Percentiles rank a stretch among this genome's conserved stretches.
Evolutionary conservation across 2,113 vertebrate genomes (phyloP).

Genomic region (Lanius ludovicianus): DNA sequence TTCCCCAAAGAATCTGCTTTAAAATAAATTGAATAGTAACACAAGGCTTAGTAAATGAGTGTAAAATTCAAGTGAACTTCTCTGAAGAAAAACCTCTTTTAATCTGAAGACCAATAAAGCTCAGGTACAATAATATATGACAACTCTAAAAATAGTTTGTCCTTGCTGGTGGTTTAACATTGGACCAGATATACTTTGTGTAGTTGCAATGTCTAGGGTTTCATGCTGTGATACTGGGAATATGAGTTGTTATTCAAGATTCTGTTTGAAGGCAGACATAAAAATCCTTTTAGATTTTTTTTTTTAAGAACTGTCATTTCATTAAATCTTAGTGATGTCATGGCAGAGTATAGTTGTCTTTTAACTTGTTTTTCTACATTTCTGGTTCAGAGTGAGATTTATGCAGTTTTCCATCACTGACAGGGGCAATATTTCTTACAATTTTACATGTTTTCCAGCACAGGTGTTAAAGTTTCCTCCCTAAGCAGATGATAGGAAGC

Average conservation of each 20-base stretch:
- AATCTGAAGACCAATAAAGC: constrained; percentile 75
- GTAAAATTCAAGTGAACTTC: constrained; percentile 73
- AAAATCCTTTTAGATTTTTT: not conserved
- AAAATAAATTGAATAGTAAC: constrained; percentile 78
- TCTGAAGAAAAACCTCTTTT: constrained; percentile 71
- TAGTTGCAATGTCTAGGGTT: constrained; percentile 24
- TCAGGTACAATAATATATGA: constrained; percentile 61
- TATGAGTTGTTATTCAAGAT: not conserved
- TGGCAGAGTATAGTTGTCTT: not conserved
- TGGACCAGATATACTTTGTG: constrained; percentile 26
- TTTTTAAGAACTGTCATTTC: not conserved
- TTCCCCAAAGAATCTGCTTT: constrained; percentile 75
- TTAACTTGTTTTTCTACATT: not conserved
- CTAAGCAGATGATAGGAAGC: not conserved
- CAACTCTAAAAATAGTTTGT: constrained; percentile 76
- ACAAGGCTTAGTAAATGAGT: constrained; percentile 70
- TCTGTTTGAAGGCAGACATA: not conserved
- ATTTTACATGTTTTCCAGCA: not conserved
- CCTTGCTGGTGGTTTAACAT: constrained; percentile 65
- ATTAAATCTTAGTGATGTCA: not conserved
- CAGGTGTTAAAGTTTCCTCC: not conserved
- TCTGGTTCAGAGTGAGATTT: not conserved
- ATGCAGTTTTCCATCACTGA: not conserved
- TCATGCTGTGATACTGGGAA: not conserved
- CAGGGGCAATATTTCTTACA: not conserved